Conservation (phyloP, 2,888 invertebrate species). For the Hemistola chrysoprasaria region DNA sequence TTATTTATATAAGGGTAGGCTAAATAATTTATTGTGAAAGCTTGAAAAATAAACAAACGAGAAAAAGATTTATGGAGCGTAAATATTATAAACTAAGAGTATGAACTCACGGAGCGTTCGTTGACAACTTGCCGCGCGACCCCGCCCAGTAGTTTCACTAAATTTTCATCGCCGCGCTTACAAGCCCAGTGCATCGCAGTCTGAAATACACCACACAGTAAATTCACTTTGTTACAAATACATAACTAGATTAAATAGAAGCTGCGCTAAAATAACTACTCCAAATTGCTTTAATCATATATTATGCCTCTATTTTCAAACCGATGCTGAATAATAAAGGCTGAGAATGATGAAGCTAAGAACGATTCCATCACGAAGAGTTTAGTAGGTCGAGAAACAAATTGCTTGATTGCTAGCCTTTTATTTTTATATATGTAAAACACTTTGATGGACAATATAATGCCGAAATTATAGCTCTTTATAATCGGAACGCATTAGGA, state of each 20-base stretch:
- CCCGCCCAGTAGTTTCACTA: constrained; percentile 96
- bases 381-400: constrained; percentile 77
- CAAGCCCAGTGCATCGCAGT: constrained; percentile 98
- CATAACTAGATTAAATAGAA: constrained; percentile 29
- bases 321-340: constrained; percentile 53
- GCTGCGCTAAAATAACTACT: constrained; percentile 12
- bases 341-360: constrained; percentile 52
- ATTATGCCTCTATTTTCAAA: constrained; percentile 42
- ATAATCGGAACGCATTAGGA: constrained; percentile 80
- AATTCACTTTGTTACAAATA: constrained; percentile 16
- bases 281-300: constrained; percentile 28
- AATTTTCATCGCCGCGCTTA: constrained; percentile 95
- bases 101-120: constrained; percentile 88
- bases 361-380: constrained; percentile 66
- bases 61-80: constrained; percentile 1
- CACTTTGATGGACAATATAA: constrained; percentile 81
- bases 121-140: constrained; percentile 90
- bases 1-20: too few species aligned
- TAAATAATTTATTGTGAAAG: too few species aligned
- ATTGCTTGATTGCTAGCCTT: constrained; percentile 76
- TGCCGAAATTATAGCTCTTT: constrained; percentile 78
- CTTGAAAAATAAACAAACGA: neutral
- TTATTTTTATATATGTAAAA: constrained; percentile 80
- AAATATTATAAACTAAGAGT: constrained; percentile 1
- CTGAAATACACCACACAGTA: constrained; percentile 78